Percentiles rank a stretch among this genome's conserved stretches.
Evolutionary conservation across 2,888 invertebrate genomes (phyloP).

Genomic region (Spilarctia lutea): DNA sequence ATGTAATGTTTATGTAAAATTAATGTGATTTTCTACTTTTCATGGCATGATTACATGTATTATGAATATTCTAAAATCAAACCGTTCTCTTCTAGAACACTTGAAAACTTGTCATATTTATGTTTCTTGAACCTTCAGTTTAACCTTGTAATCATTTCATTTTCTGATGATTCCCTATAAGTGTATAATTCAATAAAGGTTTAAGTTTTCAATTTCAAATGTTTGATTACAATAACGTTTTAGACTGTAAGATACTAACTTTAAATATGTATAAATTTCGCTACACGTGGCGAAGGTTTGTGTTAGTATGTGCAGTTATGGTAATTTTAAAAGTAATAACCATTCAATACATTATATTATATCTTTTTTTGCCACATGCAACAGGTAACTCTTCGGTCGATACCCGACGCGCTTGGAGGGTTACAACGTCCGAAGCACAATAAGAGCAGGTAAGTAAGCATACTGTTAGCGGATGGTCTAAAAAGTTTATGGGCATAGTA

Average conservation of each 20-base stretch:
- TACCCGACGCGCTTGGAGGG: slow-evolving; percentile 44
- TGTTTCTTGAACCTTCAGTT: background rate
- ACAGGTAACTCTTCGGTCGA: slow-evolving; percentile 54
- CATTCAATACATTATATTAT: slow-evolving; percentile 39
- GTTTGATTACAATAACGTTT: too few relatives aligned
- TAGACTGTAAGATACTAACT: too few relatives aligned
- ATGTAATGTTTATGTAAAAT: background rate
- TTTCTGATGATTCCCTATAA: background rate
- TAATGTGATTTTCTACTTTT: background rate
- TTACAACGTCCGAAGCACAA: slow-evolving; percentile 47
- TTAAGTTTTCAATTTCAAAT: too few relatives aligned
- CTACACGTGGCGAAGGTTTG: background rate
- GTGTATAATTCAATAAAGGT: background rate
- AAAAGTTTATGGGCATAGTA: background rate
- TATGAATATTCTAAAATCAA: background rate
- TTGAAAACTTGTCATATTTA: background rate
- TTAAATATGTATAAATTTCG: too few relatives aligned
- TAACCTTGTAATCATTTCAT: background rate
- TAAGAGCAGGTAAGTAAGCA: slow-evolving; percentile 47
- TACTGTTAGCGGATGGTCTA: background rate
- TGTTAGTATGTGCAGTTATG: slow-evolving; percentile 27
- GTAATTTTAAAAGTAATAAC: slow-evolving; percentile 44
- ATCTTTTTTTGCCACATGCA: slow-evolving; percentile 56
- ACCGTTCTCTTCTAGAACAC: too few relatives aligned
- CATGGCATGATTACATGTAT: background rate